These are phyloP conservation scores for Mastigias papua DNA, from an alignment of 30 jellyfish, hydroid and myxozoan species.

Conservation along the genomic window DNA sequence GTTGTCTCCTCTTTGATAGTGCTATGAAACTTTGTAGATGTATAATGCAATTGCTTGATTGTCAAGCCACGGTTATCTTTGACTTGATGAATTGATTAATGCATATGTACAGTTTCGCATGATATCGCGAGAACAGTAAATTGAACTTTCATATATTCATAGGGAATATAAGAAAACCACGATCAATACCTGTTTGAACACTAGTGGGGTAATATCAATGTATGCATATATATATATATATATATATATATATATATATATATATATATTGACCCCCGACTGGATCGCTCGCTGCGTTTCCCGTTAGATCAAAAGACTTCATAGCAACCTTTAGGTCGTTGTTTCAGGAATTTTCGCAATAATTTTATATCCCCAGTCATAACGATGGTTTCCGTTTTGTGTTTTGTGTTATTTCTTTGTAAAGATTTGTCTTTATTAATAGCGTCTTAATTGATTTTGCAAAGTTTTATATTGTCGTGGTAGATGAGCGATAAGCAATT, in stretches of 20 bases:
- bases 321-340: neutral
- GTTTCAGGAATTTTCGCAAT: neutral
- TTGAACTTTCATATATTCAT: too few species aligned
- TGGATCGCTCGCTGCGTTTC: too few species aligned
- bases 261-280: too few species aligned
- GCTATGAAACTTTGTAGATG: neutral
- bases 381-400: neutral
- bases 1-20: neutral
- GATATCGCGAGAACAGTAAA: too few species aligned
- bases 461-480: neutral
- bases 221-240: too few species aligned
- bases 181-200: too few species aligned
- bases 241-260: too few species aligned
- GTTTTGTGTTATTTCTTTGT: neutral
- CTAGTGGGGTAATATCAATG: too few species aligned
- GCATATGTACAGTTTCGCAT: too few species aligned
- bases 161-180: too few species aligned
- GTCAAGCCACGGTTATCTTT: neutral
- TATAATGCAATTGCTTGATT: neutral
- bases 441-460: neutral
- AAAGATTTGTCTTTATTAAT: neutral
- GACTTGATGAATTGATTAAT: too few species aligned
- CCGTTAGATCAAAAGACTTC: too few species aligned
- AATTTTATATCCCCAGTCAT: neutral
- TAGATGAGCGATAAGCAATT: neutral